Evolutionary conservation across 2,888 invertebrate genomes (phyloP).

Genomic region (Xestia sexstrigata): DNA sequence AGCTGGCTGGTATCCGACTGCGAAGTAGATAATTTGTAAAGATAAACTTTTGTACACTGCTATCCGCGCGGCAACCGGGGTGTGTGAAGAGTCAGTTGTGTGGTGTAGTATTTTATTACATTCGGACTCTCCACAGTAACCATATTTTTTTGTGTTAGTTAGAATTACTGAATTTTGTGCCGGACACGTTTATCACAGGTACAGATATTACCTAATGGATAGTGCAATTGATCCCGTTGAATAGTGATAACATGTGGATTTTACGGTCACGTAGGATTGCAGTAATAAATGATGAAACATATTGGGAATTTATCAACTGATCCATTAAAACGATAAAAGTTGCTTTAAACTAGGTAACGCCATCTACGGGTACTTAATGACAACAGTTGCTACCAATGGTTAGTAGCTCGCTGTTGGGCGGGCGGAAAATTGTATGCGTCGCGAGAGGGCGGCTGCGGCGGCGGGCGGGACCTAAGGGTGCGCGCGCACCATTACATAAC

Average conservation of each 20-base stretch:
- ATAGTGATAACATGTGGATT: not conserved
- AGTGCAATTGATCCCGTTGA: not conserved
- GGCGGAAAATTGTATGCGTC: slow-evolving; percentile 59
- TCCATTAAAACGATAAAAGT: not conserved
- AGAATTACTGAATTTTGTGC: too few relatives aligned
- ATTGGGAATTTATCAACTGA: not conserved
- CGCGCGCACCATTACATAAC: slow-evolving; percentile 89
- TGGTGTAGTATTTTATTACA: not conserved
- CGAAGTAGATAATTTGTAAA: not conserved
- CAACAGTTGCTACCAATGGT: slow-evolving; percentile 25
- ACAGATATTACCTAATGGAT: not conserved
- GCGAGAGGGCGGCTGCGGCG: slow-evolving; percentile 78
- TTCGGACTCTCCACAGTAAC: not conserved
- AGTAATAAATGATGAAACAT: not conserved
- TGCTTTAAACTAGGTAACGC: slow-evolving; percentile 28
- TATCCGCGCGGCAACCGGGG: not conserved
- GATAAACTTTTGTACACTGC: not conserved
- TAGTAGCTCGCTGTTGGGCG: slow-evolving; percentile 54
- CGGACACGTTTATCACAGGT: not conserved
- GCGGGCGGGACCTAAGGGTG: slow-evolving; percentile 82
- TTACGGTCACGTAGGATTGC: not conserved
- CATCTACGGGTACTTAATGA: slow-evolving; percentile 50
- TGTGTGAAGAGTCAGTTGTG: not conserved
- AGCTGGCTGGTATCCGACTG: not conserved
- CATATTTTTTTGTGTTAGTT: not conserved